phyloP scores from a whole-genome alignment of 35 echinoderm and acorn worm species.

The Hemicentrotus pulcherrimus region DNA sequence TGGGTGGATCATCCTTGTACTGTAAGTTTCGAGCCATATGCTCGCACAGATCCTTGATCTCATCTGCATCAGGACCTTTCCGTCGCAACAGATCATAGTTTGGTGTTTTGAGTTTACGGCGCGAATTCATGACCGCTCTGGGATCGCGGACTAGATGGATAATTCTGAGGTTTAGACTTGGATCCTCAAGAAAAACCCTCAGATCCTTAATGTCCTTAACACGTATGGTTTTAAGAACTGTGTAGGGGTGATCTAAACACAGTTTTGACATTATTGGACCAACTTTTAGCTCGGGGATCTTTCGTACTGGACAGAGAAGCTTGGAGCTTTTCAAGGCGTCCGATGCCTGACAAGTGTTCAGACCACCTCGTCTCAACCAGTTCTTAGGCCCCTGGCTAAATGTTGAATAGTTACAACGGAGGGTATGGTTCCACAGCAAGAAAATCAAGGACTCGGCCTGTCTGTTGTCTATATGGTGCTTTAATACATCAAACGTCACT shows the following conservation, averaged over 20 bases:
- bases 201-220: conserved; percentile 63
- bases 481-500: conserved; percentile 67
- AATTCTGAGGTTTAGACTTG: conserved; percentile 65
- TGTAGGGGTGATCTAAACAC: conserved; percentile 44
- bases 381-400: neutral
- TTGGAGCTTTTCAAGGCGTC: neutral
- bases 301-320: conserved; percentile 28
- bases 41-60: conserved; percentile 72
- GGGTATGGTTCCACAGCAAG: conserved; percentile 43
- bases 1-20: conserved; percentile 47
- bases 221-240: conserved; percentile 79
- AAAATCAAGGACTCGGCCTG: conserved; percentile 3
- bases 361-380: conserved; percentile 32
- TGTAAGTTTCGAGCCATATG: conserved; percentile 66
- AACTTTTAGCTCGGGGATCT: neutral
- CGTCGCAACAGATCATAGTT: conserved; percentile 74
- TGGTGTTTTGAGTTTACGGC: conserved; percentile 13
- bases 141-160: conserved; percentile 89
- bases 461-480: conserved; percentile 21
- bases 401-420: conserved; percentile 25
- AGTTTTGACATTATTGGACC: conserved; percentile 16
- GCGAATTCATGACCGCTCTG: conserved; percentile 80
- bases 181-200: conserved; percentile 49
- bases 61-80: conserved; percentile 49
- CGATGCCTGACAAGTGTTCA: neutral